phyloP scores from a whole-genome alignment of 2,888 invertebrate genomes.

The Amphipyra berbera region DNA sequence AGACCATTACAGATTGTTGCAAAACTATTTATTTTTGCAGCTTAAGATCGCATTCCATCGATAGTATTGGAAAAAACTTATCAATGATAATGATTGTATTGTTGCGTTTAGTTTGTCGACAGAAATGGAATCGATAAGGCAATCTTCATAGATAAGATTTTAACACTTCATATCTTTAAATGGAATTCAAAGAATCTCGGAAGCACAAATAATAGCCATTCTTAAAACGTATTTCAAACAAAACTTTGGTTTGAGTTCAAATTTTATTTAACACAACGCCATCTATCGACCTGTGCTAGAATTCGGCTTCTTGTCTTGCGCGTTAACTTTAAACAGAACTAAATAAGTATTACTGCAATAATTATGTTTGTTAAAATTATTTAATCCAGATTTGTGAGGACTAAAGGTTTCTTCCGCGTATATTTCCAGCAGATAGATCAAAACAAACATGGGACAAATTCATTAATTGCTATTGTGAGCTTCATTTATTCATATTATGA shows the following conservation, averaged over 20 bases:
- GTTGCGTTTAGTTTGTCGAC: conserved; percentile 34
- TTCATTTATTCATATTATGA: no score
- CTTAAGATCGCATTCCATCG: conserved; percentile 67
- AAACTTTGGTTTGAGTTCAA: conserved; percentile 3
- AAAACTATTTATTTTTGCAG: conserved; percentile 45
- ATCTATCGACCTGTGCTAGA: conserved; percentile 56
- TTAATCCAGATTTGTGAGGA: background rate
- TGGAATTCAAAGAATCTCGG: conserved; percentile 27
- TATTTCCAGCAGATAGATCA: no score
- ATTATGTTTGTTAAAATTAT: background rate
- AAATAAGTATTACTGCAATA: no score
- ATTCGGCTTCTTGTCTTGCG: conserved; percentile 46
- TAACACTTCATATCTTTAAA: conserved; percentile 33
- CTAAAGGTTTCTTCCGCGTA: background rate
- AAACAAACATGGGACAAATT: no score
- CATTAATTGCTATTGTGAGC: no score
- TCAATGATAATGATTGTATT: conserved; percentile 35
- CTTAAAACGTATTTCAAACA: conserved; percentile 12
- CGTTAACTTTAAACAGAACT: conserved; percentile 36
- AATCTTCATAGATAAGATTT: conserved; percentile 50
- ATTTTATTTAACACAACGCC: conserved; percentile 54
- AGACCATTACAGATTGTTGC: conserved; percentile 12
- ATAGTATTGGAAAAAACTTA: conserved; percentile 54
- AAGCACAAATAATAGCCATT: conserved; percentile 12
- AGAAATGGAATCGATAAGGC: conserved; percentile 32